Evolutionary conservation across 1,140 invertebrate genomes (phyloP), one percentile per base, ranked within the genome.

Genomic region (Zaprionus gabonicus): DNA sequence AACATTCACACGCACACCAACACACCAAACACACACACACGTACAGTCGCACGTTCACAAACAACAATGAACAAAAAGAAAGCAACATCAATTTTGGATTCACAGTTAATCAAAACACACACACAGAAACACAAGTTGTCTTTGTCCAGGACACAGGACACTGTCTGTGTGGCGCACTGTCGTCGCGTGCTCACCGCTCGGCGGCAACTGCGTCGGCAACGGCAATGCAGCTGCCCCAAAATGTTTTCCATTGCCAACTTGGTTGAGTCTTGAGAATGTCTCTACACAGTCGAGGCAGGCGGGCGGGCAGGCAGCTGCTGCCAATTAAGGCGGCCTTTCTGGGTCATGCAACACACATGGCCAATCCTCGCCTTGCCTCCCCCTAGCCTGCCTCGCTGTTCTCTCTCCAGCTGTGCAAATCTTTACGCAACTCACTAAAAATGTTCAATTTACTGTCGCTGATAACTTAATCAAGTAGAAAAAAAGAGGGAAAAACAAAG

Each of bases 401-500:
- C n/a, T 46, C 17, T 17, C 41, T 17, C n/a, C 6, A 10, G 34
- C 49, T 34, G 36, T 38, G 56, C 38, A 64, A 46, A 51, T 71
- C 53, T 58, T 82, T 78, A 76, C 68, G 68, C 74, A 79, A 71
- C 55, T 44, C 23, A 41, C 60, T 34, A 60, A 68, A 28, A 36
- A 64, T 63, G 55, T 65, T 55, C 1, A 71, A 31, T 41, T 68
- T 58, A 34, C 15, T 49, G 13, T 34, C 46, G 46, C 25, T 81
- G 85, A 84, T 84, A 88, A 84, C 81, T 81, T 88, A 90, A 88
- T 87, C 84, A 76, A 62, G 27, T 6, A 58, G 12, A 56, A 41
- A 27, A 46, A 46, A 44, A 20, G 17, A 63, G 15, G 15, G 12
- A 62, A 49, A 62, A 67, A 67, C 36, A 58, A 76, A 74, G n/a